Conservation (phyloP, 2,888 invertebrate species). For the Kuschelorhynchus macadamiae region DNA sequence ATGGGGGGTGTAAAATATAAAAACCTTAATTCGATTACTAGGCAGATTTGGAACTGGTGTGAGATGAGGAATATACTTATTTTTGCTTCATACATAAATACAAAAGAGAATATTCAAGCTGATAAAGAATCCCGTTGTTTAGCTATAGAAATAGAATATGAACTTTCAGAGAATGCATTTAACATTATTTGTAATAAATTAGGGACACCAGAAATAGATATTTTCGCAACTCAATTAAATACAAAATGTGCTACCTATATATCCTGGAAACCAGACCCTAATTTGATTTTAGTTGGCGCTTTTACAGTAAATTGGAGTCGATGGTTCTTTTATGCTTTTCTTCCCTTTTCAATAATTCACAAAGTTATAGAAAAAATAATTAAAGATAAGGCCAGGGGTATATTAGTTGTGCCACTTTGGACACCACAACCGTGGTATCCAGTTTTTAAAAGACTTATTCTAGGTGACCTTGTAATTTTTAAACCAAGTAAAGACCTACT, state of each 20-base stretch:
- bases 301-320: neutral
- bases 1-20: conserved; percentile 9
- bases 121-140: conserved; percentile 21
- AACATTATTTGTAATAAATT: neutral
- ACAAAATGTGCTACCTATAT: neutral
- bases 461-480: no score
- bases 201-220: conserved; percentile 1
- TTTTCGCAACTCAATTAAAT: no score
- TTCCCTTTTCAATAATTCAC: conserved; percentile 6
- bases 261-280: conserved; percentile 10
- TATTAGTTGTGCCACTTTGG: conserved; percentile 12
- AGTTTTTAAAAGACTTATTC: conserved; percentile 2
- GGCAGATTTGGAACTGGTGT: conserved; percentile 8
- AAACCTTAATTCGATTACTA: neutral
- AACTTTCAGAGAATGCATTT: neutral
- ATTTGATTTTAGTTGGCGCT: no score
- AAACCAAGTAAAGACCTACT: no score
- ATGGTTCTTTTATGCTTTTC: neutral
- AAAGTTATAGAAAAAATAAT: conserved; percentile 16
- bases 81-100: conserved; percentile 3
- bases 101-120: conserved; percentile 10
- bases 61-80: neutral
- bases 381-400: neutral
- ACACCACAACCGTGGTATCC: conserved; percentile 23
- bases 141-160: conserved; percentile 35